A percentile compares a stretch with the other conserved stretches of the same genome.
Conservation (phyloP, 2,113 vertebrate species). For the Martes martes region DNA sequence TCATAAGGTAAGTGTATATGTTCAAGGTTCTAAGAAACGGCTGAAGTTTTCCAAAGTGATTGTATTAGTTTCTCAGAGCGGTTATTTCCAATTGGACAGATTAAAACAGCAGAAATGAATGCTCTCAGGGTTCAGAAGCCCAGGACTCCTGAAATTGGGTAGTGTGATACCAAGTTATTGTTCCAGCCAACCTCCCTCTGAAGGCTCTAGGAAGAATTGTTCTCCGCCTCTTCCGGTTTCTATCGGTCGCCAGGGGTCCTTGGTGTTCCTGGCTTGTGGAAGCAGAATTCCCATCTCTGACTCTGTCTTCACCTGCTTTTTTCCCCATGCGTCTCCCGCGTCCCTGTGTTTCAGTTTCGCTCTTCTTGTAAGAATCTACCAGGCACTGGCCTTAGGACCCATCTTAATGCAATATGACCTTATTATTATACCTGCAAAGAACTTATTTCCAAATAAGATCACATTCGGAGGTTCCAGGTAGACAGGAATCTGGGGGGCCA, state of each 20-base stretch:
- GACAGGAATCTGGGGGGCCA: neutral
- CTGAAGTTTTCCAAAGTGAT: neutral
- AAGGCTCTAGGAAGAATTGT: neutral
- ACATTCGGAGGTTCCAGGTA: neutral
- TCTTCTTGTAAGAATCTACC: neutral
- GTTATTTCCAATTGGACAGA: neutral
- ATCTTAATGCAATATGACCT: neutral
- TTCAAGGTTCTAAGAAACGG: neutral
- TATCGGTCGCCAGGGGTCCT: neutral
- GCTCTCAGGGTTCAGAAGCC: neutral
- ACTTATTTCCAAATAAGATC: neutral
- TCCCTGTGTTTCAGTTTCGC: neutral
- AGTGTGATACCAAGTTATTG: accelerated
- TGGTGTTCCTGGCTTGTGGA: neutral
- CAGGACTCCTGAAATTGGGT: neutral
- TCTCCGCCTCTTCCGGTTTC: accelerated
- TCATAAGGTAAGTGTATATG: neutral
- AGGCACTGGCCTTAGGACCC: neutral
- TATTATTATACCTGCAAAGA: neutral
- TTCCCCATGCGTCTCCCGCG: neutral
- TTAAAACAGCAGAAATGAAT: neutral
- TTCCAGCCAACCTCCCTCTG: neutral
- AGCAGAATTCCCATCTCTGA: neutral
- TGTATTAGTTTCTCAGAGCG: neutral
- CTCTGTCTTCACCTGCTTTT: neutral